Base-by-base conservation (phyloP, 2,113 vertebrate genomes). In the Hypocryptadius cinnamomeus region DNA sequence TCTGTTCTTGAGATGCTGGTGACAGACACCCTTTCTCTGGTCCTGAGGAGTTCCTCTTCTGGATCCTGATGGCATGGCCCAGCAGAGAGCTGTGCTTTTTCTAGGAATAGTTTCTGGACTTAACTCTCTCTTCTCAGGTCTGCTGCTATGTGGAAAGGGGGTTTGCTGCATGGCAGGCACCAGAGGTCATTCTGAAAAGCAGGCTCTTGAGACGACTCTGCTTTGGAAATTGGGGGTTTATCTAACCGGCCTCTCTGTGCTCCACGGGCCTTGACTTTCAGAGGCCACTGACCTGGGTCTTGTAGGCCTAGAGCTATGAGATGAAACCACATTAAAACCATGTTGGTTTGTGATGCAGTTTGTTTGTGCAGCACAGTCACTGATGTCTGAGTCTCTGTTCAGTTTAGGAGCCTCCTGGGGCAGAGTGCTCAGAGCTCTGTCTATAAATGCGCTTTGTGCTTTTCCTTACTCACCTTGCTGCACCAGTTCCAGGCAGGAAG, bases 121-220 rank as follows among this genome's bases (percentile, higher is more conserved):
- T 64, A 8, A 51, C 11, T 78, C 16, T 51, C 15, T 74, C 33
- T 70, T 53, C 20, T 73, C 4, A 10, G 40, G 33, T 23, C 21
- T 72, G 1, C 50, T 65, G 50, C 35, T 59, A 0, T 31, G 28
- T 82, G 42, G 31, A 59, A 68, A 8, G 68, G 72, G 68, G 16
- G 2, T 71, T 91, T 88, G 47, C 56, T 76, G 53, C 33, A 15
- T 39, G 45, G 13, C 42, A 37, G 39, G 44, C 53, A 27, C 25
- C 72, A 69, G 48, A 68, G 59, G 8, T 40, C 40, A 11, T 42
- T 59, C 23, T 4, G 15, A 63, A 85, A 54, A 88, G 18, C 23
- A 12, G 30, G 11, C 27, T 70, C 19, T 24, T 70, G 70, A 48
- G 30, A 42, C 27, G 5, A 6, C 40, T 25, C 35, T 0, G 0